These are phyloP conservation scores for Percina caprodes DNA, from an alignment of 2,113 vertebrate genomes.

Conservation along the genomic window DNA sequence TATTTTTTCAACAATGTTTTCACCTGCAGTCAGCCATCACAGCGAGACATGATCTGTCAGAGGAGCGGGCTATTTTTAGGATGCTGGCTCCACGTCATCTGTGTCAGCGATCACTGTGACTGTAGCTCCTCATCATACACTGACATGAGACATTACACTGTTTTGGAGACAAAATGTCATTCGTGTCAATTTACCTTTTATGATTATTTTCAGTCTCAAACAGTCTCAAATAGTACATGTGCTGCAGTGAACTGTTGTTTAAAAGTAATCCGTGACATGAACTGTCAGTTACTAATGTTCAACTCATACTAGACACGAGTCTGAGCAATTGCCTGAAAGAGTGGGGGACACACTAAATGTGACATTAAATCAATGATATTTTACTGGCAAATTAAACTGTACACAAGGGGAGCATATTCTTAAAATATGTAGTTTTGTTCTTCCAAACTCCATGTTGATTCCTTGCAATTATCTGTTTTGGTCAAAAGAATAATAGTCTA, in stretches of 20 bases:
- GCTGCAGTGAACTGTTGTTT: background rate
- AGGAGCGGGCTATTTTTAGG: constrained; percentile 61
- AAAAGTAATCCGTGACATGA: too few relatives aligned
- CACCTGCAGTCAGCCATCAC: constrained; percentile 58
- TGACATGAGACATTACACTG: background rate
- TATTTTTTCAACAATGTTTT: constrained; percentile 45
- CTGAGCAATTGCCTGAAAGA: background rate
- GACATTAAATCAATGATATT: background rate
- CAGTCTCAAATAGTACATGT: background rate
- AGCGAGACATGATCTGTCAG: constrained; percentile 51
- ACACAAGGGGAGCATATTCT: background rate
- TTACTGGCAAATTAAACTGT: background rate
- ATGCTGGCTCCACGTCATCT: background rate
- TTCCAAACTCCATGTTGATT: background rate
- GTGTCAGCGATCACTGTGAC: background rate
- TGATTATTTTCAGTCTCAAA: background rate
- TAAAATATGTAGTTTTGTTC: background rate
- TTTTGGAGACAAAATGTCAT: background rate
- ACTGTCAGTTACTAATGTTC: background rate
- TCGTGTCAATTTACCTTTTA: background rate
- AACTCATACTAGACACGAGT: background rate
- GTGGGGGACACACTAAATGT: background rate
- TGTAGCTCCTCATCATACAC: background rate
- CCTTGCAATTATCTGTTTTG: background rate
- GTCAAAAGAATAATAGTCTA: background rate